Conservation (phyloP, 1,140 invertebrate genomes). For the Apocrypta bakeri region DNA sequence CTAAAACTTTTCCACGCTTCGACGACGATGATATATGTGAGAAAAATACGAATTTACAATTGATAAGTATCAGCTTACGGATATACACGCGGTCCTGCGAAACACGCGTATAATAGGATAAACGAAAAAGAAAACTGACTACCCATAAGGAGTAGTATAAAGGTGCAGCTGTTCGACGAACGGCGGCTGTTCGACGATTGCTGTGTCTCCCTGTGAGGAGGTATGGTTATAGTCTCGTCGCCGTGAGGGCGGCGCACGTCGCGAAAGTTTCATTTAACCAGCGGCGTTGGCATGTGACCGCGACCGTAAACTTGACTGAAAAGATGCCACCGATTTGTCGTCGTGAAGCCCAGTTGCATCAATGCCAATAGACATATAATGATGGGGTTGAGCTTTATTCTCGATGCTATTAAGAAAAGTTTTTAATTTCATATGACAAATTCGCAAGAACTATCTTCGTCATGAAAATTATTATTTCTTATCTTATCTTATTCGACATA, state of each 20-base stretch:
- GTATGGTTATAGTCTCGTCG: neutral
- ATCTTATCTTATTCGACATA: too few relatives aligned
- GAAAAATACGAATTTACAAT: neutral
- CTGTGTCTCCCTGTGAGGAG: neutral
- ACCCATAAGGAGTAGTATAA: neutral
- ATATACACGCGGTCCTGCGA: too few relatives aligned
- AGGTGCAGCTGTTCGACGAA: neutral
- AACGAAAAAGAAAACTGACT: neutral
- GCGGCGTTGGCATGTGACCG: neutral
- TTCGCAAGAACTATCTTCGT: neutral
- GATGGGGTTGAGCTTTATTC: neutral
- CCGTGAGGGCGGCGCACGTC: neutral
- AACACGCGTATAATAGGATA: neutral
- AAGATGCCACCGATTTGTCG: neutral
- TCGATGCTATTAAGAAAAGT: too few relatives aligned
- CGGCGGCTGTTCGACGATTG: neutral
- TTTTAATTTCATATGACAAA: too few relatives aligned
- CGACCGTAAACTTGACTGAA: constrained; percentile 31
- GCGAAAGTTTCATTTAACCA: neutral
- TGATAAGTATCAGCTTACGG: too few relatives aligned
- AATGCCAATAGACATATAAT: neutral
- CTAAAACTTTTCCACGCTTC: neutral
- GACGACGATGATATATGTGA: neutral
- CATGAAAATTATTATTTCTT: neutral
- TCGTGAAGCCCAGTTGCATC: neutral